Conservation (phyloP, 2,797 vertebrate species). For the Gallinago solitaria region DNA sequence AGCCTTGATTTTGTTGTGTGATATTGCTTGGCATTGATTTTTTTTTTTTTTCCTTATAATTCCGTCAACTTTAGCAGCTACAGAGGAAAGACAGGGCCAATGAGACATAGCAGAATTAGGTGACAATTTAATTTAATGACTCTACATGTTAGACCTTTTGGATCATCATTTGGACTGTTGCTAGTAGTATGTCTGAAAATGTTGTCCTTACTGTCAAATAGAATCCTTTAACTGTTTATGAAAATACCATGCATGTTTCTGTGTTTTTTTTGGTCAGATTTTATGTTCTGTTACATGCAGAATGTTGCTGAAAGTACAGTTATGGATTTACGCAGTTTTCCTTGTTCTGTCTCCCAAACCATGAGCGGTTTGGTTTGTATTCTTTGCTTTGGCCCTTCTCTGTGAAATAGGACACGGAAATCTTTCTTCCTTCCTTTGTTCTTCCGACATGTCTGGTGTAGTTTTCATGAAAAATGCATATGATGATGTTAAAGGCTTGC, state of each 20-base stretch:
- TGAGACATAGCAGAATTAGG: not conserved
- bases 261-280: not conserved
- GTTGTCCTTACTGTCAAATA: not conserved
- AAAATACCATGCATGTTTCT: not conserved
- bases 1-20: not conserved
- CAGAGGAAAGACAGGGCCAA: not conserved
- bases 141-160: not conserved
- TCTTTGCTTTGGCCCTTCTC: not conserved
- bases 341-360: not conserved
- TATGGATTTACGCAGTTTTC: not conserved
- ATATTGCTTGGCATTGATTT: not conserved
- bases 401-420: not conserved
- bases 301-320: not conserved
- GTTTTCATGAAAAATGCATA: not conserved
- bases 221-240: not conserved
- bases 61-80: not conserved
- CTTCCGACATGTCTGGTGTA: not conserved
- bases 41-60: not conserved
- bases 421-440: not conserved
- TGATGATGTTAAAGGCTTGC: not conserved
- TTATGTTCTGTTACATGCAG: not conserved
- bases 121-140: not conserved
- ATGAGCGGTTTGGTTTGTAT: not conserved
- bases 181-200: not conserved
- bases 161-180: not conserved